These are phyloP conservation scores for Pachliopta kotzebuea DNA, from an alignment of 2,888 invertebrate species.

Conservation along the genomic window DNA sequence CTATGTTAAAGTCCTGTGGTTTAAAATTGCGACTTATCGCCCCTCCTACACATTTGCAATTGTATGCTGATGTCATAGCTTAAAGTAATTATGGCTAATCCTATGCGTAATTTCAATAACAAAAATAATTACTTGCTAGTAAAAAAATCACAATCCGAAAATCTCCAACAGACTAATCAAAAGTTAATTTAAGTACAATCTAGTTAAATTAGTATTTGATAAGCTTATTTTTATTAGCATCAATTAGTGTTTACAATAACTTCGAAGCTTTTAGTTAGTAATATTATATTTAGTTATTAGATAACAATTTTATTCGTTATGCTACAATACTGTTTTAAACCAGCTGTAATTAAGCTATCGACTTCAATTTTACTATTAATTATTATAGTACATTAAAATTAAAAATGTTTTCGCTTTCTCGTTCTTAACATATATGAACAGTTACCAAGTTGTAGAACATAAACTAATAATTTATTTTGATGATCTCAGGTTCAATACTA, in stretches of 20 bases:
- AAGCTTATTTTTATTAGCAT: no score
- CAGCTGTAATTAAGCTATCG: not conserved
- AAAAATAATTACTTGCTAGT: slow-evolving; percentile 39
- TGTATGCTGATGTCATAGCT: slow-evolving; percentile 59
- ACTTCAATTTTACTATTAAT: not conserved
- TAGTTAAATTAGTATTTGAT: no score
- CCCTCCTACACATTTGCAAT: slow-evolving; percentile 36
- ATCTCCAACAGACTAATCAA: not conserved
- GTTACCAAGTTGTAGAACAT: no score
- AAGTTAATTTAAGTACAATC: not conserved
- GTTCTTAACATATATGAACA: no score
- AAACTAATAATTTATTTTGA: no score
- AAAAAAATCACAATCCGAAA: slow-evolving; percentile 30
- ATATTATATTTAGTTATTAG: no score
- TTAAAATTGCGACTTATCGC: slow-evolving; percentile 22
- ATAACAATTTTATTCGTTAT: not conserved
- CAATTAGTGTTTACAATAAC: no score
- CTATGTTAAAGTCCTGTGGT: not conserved
- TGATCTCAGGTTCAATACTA: no score
- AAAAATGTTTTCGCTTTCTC: not conserved
- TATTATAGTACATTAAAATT: not conserved
- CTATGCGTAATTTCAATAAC: slow-evolving; percentile 60
- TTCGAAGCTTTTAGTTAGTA: no score
- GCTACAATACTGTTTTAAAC: not conserved
- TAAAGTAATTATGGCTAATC: slow-evolving; percentile 53